Evolutionary conservation across 2,888 invertebrate genomes (phyloP), one percentile per base, ranked within the genome.

Genomic region (Crepidodera aurea): DNA sequence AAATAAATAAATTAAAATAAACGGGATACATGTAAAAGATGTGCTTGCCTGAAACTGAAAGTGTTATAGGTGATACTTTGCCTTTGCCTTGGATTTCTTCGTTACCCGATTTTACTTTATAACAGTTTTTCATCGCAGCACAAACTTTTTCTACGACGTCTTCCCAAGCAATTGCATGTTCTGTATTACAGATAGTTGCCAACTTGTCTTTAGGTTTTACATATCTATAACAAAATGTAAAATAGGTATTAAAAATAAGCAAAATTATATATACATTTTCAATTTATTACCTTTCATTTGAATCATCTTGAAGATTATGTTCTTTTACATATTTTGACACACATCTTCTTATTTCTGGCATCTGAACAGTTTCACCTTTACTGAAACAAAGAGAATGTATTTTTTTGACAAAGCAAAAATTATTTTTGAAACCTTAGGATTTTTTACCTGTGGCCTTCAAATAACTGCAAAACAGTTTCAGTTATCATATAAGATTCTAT

Each of bases 61-160:
- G 89, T 70, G 86, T 87, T 69, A 96, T 88, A 2, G 92, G 89
- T 29, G 91, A 89, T 51, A 94, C 83, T 78, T 90, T 89, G 44
- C 89, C 88, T 75, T 89, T 90, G 69, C 84, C 83, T 22, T 86
- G 68, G n/a, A 75, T 72, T 66, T 78, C 77, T 65, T 79, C 80
- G 37, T 86, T 83, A 66, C 85, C 88, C 10, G 82, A 82, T 57
- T 82, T 83, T 72, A 92, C 84, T 81, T 88, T 86, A 19, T 88
- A 89, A 73, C 88, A 88, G 19, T 87, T 82, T 51, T 89, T 90
- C 92, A 95, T 92, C 74, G 88, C 86, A 8, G 82, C 82, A 58
- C 86, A 83, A 51, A 92, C 85, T 51, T 84, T 84, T 22, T 84
- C 81, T 76, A 89, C 87, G 12, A 93, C 79, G 71, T 89, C 89